Conservation (phyloP, 2,113 vertebrate species). For the Tauraco erythrolophus region DNA sequence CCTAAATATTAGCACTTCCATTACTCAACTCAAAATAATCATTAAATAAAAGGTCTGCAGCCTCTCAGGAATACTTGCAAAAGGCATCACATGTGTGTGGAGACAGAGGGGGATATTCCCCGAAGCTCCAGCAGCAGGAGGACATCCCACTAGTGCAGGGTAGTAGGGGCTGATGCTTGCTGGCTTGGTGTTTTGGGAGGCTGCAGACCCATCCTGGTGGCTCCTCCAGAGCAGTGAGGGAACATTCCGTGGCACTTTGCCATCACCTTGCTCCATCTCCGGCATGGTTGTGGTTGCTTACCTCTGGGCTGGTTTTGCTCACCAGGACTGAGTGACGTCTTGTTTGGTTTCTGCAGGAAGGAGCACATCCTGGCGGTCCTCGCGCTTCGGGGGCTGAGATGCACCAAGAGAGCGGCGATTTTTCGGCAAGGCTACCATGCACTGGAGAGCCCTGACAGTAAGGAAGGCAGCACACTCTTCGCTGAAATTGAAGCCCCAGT, state of each 20-base stretch:
- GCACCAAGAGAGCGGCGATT: not conserved
- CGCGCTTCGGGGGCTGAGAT: not conserved
- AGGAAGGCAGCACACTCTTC: not conserved
- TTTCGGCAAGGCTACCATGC: not conserved
- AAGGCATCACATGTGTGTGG: rapidly evolving
- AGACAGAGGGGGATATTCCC: not conserved
- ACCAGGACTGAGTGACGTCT: rapidly evolving
- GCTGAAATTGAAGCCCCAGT: constrained; percentile 16
- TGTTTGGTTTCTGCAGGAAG: constrained; percentile 47
- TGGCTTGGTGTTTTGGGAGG: not conserved
- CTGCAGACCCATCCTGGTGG: not conserved
- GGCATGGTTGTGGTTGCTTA: not conserved
- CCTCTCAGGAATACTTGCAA: not conserved
- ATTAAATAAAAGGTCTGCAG: constrained; percentile 14
- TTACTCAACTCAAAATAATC: constrained; percentile 37
- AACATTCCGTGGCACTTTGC: rapidly evolving
- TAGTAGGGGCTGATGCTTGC: not conserved
- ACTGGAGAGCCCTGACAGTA: rapidly evolving
- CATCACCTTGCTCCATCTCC: not conserved
- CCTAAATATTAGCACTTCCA: constrained; percentile 42
- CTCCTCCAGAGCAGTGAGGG: rapidly evolving
- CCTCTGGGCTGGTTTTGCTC: not conserved
- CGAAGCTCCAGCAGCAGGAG: not conserved
- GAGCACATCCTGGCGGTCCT: constrained; percentile 52
- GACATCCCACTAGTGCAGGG: not conserved